These are phyloP conservation scores for Dryobota labecula DNA, from an alignment of 2,888 invertebrate genomes.

Conservation along the genomic window DNA sequence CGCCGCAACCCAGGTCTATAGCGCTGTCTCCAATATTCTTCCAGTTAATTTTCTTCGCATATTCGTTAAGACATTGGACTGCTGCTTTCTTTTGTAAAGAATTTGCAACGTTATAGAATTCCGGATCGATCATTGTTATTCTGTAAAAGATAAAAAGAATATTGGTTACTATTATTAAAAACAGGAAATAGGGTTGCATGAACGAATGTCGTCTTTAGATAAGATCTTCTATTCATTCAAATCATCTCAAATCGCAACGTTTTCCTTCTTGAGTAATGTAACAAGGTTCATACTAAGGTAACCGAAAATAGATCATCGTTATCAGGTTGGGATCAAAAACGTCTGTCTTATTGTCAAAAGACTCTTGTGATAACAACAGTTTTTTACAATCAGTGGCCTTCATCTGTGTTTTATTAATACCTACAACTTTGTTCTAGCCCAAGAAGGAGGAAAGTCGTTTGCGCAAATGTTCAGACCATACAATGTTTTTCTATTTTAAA, in stretches of 20 bases:
- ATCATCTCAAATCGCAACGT: constrained; percentile 45
- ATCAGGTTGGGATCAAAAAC: constrained; percentile 76
- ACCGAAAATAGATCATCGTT: constrained; percentile 79
- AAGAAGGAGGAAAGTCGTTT: constrained; percentile 57
- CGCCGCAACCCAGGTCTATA: constrained; percentile 92
- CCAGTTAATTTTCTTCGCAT: constrained; percentile 90
- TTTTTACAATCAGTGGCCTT: constrained; percentile 79
- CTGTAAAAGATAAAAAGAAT: constrained; percentile 30
- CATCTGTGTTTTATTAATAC: constrained; percentile 76
- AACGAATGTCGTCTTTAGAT: constrained; percentile 25
- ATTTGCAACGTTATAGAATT: constrained; percentile 92
- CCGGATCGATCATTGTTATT: constrained; percentile 89
- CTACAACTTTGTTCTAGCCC: constrained; percentile 61
- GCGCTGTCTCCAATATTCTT: constrained; percentile 80
- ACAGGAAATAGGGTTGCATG: constrained; percentile 42
- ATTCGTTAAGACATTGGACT: constrained; percentile 91
- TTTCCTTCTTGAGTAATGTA: constrained; percentile 74
- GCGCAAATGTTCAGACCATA: constrained; percentile 56
- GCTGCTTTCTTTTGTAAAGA: constrained; percentile 91
- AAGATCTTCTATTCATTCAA: constrained; percentile 38
- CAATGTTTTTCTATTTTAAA: constrained; percentile 49
- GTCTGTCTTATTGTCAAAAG: constrained; percentile 74
- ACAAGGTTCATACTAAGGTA: constrained; percentile 71
- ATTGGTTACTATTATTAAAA: background rate
- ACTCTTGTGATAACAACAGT: constrained; percentile 73